Percentiles rank a stretch among this genome's conserved stretches.
Evolutionary conservation across 2,797 vertebrate species (phyloP).

Genomic region (Leuciscus waleckii): DNA sequence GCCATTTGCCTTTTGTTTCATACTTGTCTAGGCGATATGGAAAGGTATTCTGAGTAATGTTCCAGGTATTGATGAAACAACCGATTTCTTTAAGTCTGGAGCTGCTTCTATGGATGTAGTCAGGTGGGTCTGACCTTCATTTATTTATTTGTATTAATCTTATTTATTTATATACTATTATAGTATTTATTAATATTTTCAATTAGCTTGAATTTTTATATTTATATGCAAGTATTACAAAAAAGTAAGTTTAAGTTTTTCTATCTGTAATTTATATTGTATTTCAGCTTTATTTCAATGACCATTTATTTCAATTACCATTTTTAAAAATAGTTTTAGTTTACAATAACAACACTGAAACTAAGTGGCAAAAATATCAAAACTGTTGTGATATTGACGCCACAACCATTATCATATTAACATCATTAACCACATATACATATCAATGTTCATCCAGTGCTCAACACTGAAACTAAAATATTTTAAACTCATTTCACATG

Average conservation of each 20-base stretch:
- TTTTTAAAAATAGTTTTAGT: neutral
- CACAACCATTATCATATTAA: neutral
- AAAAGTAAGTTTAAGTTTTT: no score
- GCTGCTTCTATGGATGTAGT: conserved; percentile 97
- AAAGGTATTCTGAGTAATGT: conserved; percentile 91
- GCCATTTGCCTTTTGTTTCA: neutral
- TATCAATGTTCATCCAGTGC: neutral
- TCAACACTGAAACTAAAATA: neutral
- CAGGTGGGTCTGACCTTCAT: conserved; percentile 78
- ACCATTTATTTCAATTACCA: neutral
- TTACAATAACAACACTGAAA: neutral
- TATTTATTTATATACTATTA: neutral
- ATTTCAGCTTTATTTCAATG: neutral
- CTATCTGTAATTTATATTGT: neutral
- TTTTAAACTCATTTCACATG: neutral
- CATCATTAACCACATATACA: neutral
- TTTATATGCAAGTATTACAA: neutral
- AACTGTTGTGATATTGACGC: neutral
- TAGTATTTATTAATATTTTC: neutral
- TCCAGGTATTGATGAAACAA: conserved; percentile 83
- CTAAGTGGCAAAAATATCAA: neutral
- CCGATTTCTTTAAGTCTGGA: conserved; percentile 98
- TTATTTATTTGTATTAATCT: neutral
- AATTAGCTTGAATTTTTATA: neutral
- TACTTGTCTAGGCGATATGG: conserved; percentile 85